A percentile compares a stretch with the other conserved stretches of the same genome.
Evolutionary conservation across 1,140 invertebrate species (phyloP).

Genomic region (Aphidius gifuensis): DNA sequence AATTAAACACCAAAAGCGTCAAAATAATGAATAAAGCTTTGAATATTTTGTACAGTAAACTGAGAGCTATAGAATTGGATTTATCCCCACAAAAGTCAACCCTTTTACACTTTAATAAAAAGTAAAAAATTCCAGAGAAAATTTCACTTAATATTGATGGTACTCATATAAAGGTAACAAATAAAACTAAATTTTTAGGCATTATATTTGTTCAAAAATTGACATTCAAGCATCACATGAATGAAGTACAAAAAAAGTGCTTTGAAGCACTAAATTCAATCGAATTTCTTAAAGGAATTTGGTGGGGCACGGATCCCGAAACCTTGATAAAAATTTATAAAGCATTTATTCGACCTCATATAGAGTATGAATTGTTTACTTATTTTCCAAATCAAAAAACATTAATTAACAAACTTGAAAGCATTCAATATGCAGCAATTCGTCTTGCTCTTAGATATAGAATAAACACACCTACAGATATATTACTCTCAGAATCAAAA

Average conservation of each 20-base stretch:
- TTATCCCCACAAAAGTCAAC: slow-evolving; percentile 29
- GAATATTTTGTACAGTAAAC: slow-evolving; percentile 5
- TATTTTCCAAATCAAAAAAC: slow-evolving; percentile 16
- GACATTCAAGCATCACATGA: slow-evolving; percentile 25
- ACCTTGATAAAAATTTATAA: slow-evolving; percentile 22
- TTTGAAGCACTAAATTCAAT: slow-evolving; percentile 23
- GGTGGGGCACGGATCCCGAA: slow-evolving; percentile 29
- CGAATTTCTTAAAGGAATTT: slow-evolving; percentile 26
- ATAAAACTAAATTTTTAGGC: slow-evolving; percentile 25
- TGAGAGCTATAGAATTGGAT: slow-evolving; percentile 20
- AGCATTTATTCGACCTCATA: slow-evolving; percentile 22
- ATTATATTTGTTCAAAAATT: slow-evolving; percentile 25
- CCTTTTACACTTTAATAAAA: slow-evolving; percentile 27
- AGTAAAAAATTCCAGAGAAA: not conserved
- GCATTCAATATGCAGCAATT: slow-evolving; percentile 15
- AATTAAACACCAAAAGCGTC: not conserved
- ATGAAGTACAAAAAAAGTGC: slow-evolving; percentile 15
- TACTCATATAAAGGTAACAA: slow-evolving; percentile 4
- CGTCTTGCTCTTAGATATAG: slow-evolving; percentile 9
- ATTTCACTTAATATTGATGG: slow-evolving; percentile 13
- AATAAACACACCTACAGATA: slow-evolving; percentile 13
- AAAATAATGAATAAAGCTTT: not conserved
- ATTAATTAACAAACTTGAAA: slow-evolving; percentile 14
- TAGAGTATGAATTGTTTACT: slow-evolving; percentile 26
- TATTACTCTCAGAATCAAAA: slow-evolving; percentile 10